A percentile compares a stretch with the other conserved stretches of the same genome.
Evolutionary conservation across 2,888 invertebrate genomes (phyloP).

Genomic region (Nomada ferruginata): DNA sequence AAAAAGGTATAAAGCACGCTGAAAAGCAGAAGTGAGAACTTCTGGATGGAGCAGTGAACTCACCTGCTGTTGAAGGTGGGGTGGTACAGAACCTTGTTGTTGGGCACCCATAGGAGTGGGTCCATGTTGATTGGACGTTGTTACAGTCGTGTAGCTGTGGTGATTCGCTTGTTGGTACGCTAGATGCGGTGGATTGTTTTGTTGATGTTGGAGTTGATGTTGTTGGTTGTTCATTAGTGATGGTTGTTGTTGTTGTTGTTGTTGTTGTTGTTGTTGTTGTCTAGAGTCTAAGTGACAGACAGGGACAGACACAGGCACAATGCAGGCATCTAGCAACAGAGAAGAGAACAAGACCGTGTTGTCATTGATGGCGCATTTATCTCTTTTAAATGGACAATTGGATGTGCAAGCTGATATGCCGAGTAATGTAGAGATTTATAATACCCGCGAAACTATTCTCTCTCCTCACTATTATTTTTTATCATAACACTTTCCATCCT

Average conservation of each 20-base stretch:
- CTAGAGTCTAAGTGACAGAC: conserved; percentile 85
- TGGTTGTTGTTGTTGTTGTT: conserved; percentile 80
- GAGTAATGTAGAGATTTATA: conserved; percentile 23
- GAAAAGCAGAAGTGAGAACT: conserved; percentile 56
- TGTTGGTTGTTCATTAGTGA: conserved; percentile 82
- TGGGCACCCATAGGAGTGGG: conserved; percentile 80
- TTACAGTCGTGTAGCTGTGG: conserved; percentile 84
- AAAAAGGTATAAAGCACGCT: conserved; percentile 47
- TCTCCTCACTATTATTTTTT: background rate
- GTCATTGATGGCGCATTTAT: conserved; percentile 83
- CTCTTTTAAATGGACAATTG: conserved; percentile 38
- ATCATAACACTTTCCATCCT: background rate
- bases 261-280: conserved; percentile 82
- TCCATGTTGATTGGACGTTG: conserved; percentile 83
- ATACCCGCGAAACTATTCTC: background rate
- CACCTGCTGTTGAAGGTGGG: conserved; percentile 84
- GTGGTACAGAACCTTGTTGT: conserved; percentile 82
- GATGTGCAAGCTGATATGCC: conserved; percentile 51
- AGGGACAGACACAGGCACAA: conserved; percentile 85
- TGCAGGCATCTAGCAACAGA: conserved; percentile 98
- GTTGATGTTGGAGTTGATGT: conserved; percentile 82
- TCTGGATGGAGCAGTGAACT: conserved; percentile 75
- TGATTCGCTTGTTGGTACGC: conserved; percentile 85
- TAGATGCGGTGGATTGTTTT: conserved; percentile 85
- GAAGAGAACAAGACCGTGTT: conserved; percentile 87